Base-by-base conservation (phyloP, 2,113 vertebrate genomes). In the Heterochromis multidens region DNA sequence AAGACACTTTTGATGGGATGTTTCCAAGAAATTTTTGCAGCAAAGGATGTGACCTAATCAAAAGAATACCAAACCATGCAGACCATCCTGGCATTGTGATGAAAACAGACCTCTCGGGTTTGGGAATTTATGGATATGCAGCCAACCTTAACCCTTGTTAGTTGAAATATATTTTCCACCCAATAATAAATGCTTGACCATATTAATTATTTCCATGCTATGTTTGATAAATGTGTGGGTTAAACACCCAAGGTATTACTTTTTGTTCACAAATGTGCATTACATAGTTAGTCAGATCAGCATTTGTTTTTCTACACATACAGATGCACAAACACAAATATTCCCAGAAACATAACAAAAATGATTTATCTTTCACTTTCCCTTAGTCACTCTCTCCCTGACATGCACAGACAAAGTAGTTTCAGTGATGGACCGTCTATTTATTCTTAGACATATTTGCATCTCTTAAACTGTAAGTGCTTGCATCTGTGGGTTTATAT, bases 401-500 rank as follows among this genome's bases (percentile, higher is more conserved):
- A 89, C 82, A 78, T 87, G 83, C 62, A 79, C 81, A 89, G 33
- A 62, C 16, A 70, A n/a, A 83, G 62, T 7, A 70, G 80, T 77
- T 79, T 49, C 74, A 80, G 83, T 93, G 93, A 95, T 90, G 78
- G 84, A 94, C 25, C 3, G 14, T 81, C 77, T 94, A 92, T 94
- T 95, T 95, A 95, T 90, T 81, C 84, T 79, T 43, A 31, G 83
- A 92, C 76, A 88, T 92, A 92, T 94, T 88, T 91, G 81, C 79
- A 85, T 88, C 90, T 87, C 85, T 89, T 90, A 85, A 87, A 67
- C 61, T 4, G 2, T 87, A 92, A 94, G 93, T 91, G 89, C 84
- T 91, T 87, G 85, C 94, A 93, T 95, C 93, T 94, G 93, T 79
- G 87, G 90, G 93, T 95, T 95, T 94, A 94, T 84, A 89, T 78